These are phyloP conservation scores for Acanthornis magna DNA, from an alignment of 2,797 vertebrate genomes.

Conservation along the genomic window DNA sequence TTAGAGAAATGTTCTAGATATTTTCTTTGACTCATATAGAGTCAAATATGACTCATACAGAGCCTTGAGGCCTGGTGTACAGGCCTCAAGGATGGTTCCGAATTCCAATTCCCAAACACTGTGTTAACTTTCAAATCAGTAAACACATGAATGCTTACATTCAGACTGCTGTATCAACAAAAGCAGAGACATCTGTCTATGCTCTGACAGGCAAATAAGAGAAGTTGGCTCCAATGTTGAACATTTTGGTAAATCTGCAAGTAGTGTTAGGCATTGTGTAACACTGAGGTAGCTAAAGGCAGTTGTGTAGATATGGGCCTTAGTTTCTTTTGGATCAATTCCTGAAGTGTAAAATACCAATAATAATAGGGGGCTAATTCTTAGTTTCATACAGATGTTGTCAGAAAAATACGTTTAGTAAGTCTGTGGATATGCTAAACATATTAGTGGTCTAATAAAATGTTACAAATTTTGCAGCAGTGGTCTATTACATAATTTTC, in stretches of 20 bases:
- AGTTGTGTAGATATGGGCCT: background rate
- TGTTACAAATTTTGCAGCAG: background rate
- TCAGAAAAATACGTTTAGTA: background rate
- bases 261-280: background rate
- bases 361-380: background rate
- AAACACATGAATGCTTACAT: background rate
- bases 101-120: background rate
- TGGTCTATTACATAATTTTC: background rate
- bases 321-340: background rate
- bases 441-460: background rate
- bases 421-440: background rate
- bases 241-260: background rate
- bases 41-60: background rate
- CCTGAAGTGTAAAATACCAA: background rate
- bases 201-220: background rate
- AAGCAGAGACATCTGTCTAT: background rate
- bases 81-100: background rate
- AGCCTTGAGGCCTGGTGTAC: background rate
- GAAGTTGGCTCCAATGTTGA: background rate
- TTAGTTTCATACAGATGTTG: background rate
- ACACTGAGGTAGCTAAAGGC: background rate
- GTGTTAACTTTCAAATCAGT: background rate
- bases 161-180: background rate
- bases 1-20: background rate
- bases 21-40: background rate